Conservation (phyloP, 2,113 vertebrate genomes). For the Tupaia chinensis region DNA sequence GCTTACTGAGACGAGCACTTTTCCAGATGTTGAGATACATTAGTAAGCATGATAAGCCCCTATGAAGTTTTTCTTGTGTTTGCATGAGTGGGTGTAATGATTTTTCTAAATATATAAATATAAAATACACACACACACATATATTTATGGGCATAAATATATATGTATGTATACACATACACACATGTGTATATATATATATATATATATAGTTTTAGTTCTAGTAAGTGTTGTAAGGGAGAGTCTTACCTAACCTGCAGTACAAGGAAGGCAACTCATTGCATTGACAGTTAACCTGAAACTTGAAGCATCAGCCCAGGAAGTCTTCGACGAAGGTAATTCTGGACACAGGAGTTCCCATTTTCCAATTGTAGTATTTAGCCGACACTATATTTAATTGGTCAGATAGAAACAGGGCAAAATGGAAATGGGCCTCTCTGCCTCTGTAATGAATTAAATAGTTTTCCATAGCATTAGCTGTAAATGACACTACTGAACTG, state of each 20-base stretch:
- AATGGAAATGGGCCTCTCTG: conserved; percentile 72
- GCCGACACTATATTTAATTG: conserved; percentile 64
- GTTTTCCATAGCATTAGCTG: conserved; percentile 70
- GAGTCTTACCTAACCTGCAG: background rate
- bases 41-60: background rate
- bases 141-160: no score
- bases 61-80: background rate
- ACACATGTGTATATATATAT: no score
- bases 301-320: background rate
- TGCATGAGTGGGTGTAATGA: no score
- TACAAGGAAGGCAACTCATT: background rate
- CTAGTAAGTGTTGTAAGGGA: background rate
- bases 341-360: conserved; percentile 14
- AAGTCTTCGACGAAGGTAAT: conserved; percentile 16
- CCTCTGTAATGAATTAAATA: conserved; percentile 69
- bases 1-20: background rate
- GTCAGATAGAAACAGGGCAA: conserved; percentile 66
- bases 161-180: no score
- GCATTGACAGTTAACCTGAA: background rate
- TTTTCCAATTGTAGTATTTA: conserved; percentile 57
- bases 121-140: no score
- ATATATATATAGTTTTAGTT: background rate
- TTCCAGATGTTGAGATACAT: background rate
- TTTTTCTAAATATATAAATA: no score
- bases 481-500: conserved; percentile 73